These are phyloP conservation scores for Zeuzera pyrina DNA, from an alignment of 2,888 invertebrate genomes.

Conservation along the genomic window DNA sequence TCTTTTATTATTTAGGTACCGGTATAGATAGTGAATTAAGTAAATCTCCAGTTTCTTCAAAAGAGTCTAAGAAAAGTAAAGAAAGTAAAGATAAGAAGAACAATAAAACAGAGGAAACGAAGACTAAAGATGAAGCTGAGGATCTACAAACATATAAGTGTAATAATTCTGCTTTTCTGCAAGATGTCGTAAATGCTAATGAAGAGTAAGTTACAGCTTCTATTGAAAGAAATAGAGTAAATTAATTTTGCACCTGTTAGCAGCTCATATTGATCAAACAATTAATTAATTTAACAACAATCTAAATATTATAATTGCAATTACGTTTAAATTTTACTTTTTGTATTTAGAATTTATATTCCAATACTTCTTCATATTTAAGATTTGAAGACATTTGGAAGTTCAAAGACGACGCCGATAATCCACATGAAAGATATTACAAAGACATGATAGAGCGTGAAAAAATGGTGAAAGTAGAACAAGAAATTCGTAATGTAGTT, in stretches of 20 bases:
- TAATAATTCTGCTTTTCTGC: conserved; percentile 79
- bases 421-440: conserved; percentile 84
- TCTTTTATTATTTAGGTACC: conserved; percentile 43
- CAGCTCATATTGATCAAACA: no score
- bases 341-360: neutral
- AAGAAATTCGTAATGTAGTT: conserved; percentile 85
- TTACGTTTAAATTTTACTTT: neutral
- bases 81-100: conserved; percentile 78
- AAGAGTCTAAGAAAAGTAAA: conserved; percentile 85
- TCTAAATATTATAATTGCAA: neutral
- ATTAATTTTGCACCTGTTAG: neutral
- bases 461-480: conserved; percentile 86
- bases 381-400: conserved; percentile 88
- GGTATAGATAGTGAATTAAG: conserved; percentile 86
- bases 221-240: no score
- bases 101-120: conserved; percentile 57
- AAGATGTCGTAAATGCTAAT: conserved; percentile 79
- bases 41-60: conserved; percentile 82
- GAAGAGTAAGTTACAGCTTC: conserved; percentile 72
- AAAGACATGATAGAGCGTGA: conserved; percentile 88
- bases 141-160: conserved; percentile 78
- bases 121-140: conserved; percentile 76
- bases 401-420: conserved; percentile 81
- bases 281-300: no score
- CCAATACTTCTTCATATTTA: conserved; percentile 3